Evolutionary conservation across 1,140 invertebrate genomes (phyloP).

Genomic region (Papilio aristodemus): DNA sequence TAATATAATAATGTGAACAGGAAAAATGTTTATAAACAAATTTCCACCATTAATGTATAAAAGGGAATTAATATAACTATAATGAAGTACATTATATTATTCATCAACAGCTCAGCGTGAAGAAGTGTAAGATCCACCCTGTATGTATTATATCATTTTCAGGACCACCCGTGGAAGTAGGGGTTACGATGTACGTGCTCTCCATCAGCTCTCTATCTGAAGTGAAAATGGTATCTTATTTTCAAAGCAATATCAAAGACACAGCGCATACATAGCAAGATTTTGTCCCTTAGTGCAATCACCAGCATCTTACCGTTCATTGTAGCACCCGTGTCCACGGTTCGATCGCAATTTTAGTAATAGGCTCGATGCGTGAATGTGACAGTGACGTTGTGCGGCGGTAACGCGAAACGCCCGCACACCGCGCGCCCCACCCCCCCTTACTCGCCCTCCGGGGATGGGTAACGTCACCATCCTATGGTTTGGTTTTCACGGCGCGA

Average conservation of each 20-base stretch:
- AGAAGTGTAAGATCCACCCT: conserved; percentile 45
- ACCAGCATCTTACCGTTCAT: conserved; percentile 78
- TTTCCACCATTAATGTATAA: not conserved
- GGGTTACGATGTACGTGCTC: conserved; percentile 98
- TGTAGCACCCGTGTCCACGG: conserved; percentile 79
- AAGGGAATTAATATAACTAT: not conserved
- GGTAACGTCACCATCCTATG: conserved; percentile 76
- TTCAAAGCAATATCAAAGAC: conserved; percentile 81
- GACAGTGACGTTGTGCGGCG: conserved; percentile 34
- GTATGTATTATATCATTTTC: conserved; percentile 82
- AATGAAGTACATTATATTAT: not conserved
- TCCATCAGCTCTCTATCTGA: conserved; percentile 99
- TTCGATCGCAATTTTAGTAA: conserved; percentile 60
- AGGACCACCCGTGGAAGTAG: conserved; percentile 97
- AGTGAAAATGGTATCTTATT: conserved; percentile 97
- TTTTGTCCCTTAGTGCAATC: conserved; percentile 73
- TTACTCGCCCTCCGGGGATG: conserved; percentile 51
- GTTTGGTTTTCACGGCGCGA: conserved; percentile 79
- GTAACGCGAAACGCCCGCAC: conserved; percentile 45
- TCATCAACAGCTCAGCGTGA: not conserved
- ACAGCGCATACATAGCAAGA: conserved; percentile 77
- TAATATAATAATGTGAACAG: not conserved
- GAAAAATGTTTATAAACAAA: not conserved
- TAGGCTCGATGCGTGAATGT: conserved; percentile 43
- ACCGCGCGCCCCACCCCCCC: conserved; percentile 50